Base-by-base conservation (phyloP, 2,113 vertebrate species). In the Genyomyrus donnyi region DNA sequence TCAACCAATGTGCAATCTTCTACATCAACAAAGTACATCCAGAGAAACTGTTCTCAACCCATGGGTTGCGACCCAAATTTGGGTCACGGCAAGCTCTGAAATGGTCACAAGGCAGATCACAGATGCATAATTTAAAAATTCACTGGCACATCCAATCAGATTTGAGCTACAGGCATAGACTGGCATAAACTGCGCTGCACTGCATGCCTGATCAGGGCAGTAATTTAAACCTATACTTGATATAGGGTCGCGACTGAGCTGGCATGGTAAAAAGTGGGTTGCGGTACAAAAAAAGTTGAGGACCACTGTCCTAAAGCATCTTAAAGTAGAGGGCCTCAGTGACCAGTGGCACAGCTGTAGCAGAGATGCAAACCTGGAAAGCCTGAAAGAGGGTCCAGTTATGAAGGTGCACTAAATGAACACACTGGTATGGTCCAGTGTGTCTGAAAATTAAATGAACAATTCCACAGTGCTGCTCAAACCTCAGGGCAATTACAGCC, bases 401-500 rank as follows among this genome's bases (percentile, higher is more conserved):
- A 42, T 19, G 35, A 80, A 42, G 74, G 74, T 42, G 31, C 74
- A 80, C 17, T 35, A 5, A 35, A 80, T 15, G 74, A 35, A 17
- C 35, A 35, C 4, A 80, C 74, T n/a, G 3, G 35, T 15, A 80
- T 19, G 35, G 35, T 80, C 74, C 35, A 80, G 66, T 35, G 27
- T 27, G 74, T 19, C 35, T 42, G 27, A 70, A 31, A 70, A 70
- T 7, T 80, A 42, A 80, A 80, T 80, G 31, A 80, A 42, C 35
- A 19, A 42, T 39, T 19, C 35, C 5, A 19, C 31, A 7, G 70
- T 1, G 39, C 39, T 35, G 74, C 74, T 80, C 42, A 80, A 80
- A 80, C 74, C 35, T 80, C 74, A 80, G 74, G 35, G 74, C 74
- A 80, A 80, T 80, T 80, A 80, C 35, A 80, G 74, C 74, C 35